A percentile compares a stretch with the other conserved stretches of the same genome.
phyloP scores from a whole-genome alignment of 2,888 invertebrate genomes.

The Cryptocephalus moraei region DNA sequence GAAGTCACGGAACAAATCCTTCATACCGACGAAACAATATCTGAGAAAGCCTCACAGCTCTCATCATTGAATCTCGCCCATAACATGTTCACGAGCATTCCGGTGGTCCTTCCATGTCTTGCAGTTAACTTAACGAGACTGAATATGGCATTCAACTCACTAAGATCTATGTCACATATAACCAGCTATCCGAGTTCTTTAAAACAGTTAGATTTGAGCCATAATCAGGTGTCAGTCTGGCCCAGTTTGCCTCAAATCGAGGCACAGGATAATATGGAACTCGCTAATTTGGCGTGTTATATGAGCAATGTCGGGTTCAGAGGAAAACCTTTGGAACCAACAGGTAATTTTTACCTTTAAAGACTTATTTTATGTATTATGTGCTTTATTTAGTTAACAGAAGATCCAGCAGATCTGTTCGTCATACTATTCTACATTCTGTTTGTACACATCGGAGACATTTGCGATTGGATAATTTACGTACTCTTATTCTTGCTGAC shows the following conservation, averaged over 20 bases:
- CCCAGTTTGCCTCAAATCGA: constrained; percentile 70
- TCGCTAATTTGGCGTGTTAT: constrained; percentile 63
- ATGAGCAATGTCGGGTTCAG: constrained; percentile 19
- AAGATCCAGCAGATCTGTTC: constrained; percentile 50
- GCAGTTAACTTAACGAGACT: constrained; percentile 78
- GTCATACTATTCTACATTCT: constrained; percentile 65
- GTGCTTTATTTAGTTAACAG: constrained; percentile 33
- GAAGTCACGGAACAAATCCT: constrained; percentile 57
- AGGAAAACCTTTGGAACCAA: constrained; percentile 22
- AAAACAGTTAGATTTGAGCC: constrained; percentile 86
- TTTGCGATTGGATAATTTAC: constrained; percentile 65
- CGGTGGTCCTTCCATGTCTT: constrained; percentile 80
- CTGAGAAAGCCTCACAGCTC: constrained; percentile 53
- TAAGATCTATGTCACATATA: constrained; percentile 72
- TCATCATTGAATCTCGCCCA: constrained; percentile 78
- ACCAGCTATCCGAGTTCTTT: constrained; percentile 82
- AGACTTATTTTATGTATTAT: not conserved
- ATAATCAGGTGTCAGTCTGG: constrained; percentile 87
- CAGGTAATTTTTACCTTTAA: not conserved
- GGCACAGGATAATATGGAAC: constrained; percentile 47
- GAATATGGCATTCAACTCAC: constrained; percentile 84
- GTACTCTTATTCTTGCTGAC: constrained; percentile 77
- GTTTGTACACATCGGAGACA: constrained; percentile 82
- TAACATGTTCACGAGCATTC: constrained; percentile 82
- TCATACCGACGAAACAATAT: constrained; percentile 46